A percentile compares a stretch with the other conserved stretches of the same genome.
phyloP scores from a whole-genome alignment of 1,140 invertebrate genomes.

The Scaptomyza pallida region DNA sequence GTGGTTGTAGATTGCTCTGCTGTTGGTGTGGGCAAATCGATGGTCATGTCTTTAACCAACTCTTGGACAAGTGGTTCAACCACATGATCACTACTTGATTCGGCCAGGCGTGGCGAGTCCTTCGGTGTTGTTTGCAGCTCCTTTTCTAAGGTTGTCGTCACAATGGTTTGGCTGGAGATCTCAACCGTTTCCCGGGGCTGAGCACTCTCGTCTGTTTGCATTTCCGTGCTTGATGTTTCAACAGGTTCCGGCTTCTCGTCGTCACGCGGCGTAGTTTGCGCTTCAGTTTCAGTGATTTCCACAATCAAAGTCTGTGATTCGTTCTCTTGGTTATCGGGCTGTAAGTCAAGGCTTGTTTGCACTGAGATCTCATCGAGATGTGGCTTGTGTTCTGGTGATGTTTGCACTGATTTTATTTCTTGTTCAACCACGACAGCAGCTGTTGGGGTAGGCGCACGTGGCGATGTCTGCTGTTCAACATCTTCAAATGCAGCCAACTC shows the following conservation, averaged over 20 bases:
- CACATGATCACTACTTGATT: slow-evolving; percentile 59
- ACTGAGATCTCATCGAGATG: slow-evolving; percentile 82
- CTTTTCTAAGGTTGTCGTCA: slow-evolving; percentile 84
- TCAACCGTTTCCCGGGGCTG: slow-evolving; percentile 84
- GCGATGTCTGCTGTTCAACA: slow-evolving; percentile 84
- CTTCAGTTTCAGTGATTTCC: slow-evolving; percentile 74
- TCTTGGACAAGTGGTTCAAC: slow-evolving; percentile 74
- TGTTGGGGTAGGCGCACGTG: slow-evolving; percentile 48
- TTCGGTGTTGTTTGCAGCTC: slow-evolving; percentile 85
- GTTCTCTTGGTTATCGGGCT: slow-evolving; percentile 68
- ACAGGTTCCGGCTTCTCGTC: slow-evolving; percentile 21
- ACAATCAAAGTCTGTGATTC: slow-evolving; percentile 77
- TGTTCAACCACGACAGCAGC: slow-evolving; percentile 34
- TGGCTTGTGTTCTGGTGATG: slow-evolving; percentile 85
- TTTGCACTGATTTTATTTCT: slow-evolving; percentile 86
- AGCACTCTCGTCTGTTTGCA: slow-evolving; percentile 76
- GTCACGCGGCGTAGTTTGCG: slow-evolving; percentile 70
- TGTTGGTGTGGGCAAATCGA: slow-evolving; percentile 72
- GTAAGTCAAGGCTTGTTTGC: slow-evolving; percentile 84
- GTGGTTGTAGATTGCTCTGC: slow-evolving; percentile 63
- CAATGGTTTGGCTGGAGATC: slow-evolving; percentile 86
- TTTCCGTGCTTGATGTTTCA: slow-evolving; percentile 55
- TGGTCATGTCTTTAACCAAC: slow-evolving; percentile 82
- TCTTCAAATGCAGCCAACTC: slow-evolving; percentile 86
- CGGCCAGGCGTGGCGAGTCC: slow-evolving; percentile 71